Percentiles rank a stretch among this genome's conserved stretches.
Conservation (phyloP, 2,888 invertebrate genomes). For the Tetheella fluctuosa region DNA sequence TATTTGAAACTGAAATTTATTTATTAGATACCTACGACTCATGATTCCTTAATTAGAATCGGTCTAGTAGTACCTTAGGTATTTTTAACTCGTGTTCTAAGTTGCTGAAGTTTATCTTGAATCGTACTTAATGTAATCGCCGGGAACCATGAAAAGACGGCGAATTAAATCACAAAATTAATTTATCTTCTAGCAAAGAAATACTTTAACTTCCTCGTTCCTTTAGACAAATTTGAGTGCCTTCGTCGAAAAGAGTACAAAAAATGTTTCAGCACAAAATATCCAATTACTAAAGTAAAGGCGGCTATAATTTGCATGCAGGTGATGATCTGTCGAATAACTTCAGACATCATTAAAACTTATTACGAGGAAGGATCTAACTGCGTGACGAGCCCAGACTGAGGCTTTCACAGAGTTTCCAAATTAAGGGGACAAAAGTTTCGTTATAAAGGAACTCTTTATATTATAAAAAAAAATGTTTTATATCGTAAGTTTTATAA, state of each 20-base stretch:
- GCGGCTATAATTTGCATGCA: slow-evolving; percentile 53
- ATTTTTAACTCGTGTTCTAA: no score
- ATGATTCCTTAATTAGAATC: no score
- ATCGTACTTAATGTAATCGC: neutral
- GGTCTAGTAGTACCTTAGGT: no score
- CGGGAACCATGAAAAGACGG: slow-evolving; percentile 22
- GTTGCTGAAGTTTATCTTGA: neutral
- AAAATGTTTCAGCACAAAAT: slow-evolving; percentile 40
- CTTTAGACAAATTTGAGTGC: slow-evolving; percentile 41
- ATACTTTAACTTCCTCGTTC: slow-evolving; percentile 51
- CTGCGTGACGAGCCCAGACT: slow-evolving; percentile 33
- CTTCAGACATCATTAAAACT: slow-evolving; percentile 60
- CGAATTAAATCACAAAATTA: slow-evolving; percentile 49
- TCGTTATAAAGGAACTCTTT: slow-evolving; percentile 16
- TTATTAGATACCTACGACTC: no score
- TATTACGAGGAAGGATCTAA: slow-evolving; percentile 40
- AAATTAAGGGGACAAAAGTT: slow-evolving; percentile 28
- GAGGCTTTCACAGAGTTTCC: slow-evolving; percentile 31
- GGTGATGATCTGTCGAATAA: slow-evolving; percentile 50
- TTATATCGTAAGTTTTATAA: neutral
- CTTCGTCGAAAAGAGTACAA: slow-evolving; percentile 29
- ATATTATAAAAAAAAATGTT: neutral
- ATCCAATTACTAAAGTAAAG: slow-evolving; percentile 42
- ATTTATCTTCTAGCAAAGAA: slow-evolving; percentile 53
- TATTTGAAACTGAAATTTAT: no score